Evolutionary conservation across 2,113 vertebrate genomes (phyloP).

Genomic region (Datnioides undecimradiatus): DNA sequence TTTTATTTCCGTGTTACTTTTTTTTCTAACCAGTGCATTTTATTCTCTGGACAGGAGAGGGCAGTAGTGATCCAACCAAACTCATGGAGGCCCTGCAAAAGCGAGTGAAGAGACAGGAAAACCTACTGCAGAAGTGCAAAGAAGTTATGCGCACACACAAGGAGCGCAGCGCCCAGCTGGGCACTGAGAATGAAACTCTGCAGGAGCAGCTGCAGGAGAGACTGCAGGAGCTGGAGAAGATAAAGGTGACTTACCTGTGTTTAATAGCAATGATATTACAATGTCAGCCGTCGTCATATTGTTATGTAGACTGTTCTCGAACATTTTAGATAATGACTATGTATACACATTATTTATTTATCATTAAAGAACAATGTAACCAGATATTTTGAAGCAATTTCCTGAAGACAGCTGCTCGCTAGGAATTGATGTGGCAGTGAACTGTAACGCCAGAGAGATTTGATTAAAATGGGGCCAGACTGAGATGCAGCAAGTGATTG

Average conservation of each 20-base stretch:
- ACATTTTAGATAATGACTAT: not conserved
- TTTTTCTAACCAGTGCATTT: conserved; percentile 32
- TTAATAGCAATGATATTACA: not conserved
- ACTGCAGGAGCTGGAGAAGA: conserved; percentile 96
- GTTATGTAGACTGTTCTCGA: not conserved
- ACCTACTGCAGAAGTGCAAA: conserved; percentile 91
- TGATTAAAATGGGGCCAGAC: conserved; percentile 37
- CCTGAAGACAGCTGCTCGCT: not conserved
- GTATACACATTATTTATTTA: not conserved
- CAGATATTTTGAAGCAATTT: conserved; percentile 12
- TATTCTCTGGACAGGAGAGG: conserved; percentile 79
- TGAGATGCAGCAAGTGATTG: conserved; percentile 6
- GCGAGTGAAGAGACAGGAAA: conserved; percentile 92
- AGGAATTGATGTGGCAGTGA: conserved; percentile 31
- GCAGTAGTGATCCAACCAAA: conserved; percentile 81
- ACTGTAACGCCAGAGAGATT: conserved; percentile 34
- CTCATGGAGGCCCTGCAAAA: conserved; percentile 87
- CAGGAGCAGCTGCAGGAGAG: conserved; percentile 95
- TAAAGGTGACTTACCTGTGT: conserved; percentile 86
- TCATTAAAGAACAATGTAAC: not conserved
- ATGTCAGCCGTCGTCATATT: not conserved
- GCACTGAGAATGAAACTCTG: conserved; percentile 93
- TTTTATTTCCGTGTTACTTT: not conserved
- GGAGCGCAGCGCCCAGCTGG: conserved; percentile 87
- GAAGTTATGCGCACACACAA: conserved; percentile 88